Evolutionary conservation across 1,140 invertebrate species (phyloP), one percentile per base, ranked within the genome.

Genomic region (Drosophila kurseongensis): DNA sequence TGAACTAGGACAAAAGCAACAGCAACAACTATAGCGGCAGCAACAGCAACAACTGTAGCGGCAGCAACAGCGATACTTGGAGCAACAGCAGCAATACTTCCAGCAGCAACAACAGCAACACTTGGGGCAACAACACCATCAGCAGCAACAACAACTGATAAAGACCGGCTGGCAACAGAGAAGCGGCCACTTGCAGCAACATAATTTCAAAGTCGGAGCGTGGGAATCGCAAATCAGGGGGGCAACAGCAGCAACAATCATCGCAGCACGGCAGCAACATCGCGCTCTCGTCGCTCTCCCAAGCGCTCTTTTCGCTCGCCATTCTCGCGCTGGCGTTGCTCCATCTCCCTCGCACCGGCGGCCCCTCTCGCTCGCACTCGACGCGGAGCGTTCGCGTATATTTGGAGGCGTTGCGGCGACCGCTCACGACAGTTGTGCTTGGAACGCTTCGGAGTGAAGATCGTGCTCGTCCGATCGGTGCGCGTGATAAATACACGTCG

Each of bases 371-470:
- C 47, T 50, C n/a, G 48, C 48, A 51, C 48, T 5, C 29, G 8
- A n/a, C 16, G 27, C 2, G 5, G 38, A 44, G 42, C 66, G 38
- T 23, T 55, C 62, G 80, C 75, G 60, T 75, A 82, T 88, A 88
- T 79, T 88, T 86, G 80, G 68, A 72, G 71, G 71, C 80, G 84
- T 36, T 67, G 72, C 52, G 83, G 73, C 50, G 45, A 48, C n/a
- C 77, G 54, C 73, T 66, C 76, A 74, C 80, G 67, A 79, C 83
- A 86, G 89, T 91, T 91, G 90, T 91, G 90, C 89, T 90, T 91
- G 80, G 82, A 91, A 91, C 90, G 90, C 85, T 90, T 79, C 77
- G 79, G 71, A 88, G 90, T 91, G 77, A 80, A 91, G 90, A 86
- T 90, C 90, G 84, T 85, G 82, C 78, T 79, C 62, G 68, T 55